phyloP scores from a whole-genome alignment of 1,140 invertebrate species.

The Tetramorium parvispinum region DNA sequence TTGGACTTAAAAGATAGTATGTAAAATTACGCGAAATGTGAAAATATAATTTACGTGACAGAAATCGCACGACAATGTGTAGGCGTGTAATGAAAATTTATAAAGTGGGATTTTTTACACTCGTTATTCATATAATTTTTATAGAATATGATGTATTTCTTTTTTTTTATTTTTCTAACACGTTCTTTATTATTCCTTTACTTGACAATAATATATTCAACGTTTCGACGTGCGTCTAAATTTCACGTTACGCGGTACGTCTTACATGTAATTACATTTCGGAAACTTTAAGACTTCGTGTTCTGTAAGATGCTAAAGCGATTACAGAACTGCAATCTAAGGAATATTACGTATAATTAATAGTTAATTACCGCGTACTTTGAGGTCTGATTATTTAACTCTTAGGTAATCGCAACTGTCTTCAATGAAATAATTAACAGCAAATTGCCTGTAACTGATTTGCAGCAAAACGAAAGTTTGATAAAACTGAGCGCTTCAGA shows the following conservation, averaged over 20 bases:
- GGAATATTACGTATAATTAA: background rate
- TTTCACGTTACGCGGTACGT: background rate
- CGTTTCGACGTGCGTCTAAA: background rate
- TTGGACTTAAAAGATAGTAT: background rate
- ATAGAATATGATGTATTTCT: background rate
- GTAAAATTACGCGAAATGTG: background rate
- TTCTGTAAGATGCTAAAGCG: background rate
- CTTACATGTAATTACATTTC: background rate
- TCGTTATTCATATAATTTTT: background rate
- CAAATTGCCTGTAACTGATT: background rate
- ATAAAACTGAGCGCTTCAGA: background rate
- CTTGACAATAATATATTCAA: background rate
- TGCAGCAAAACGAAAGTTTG: background rate
- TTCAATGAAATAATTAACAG: constrained; percentile 32
- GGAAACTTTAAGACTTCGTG: background rate
- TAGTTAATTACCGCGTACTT: constrained; percentile 22
- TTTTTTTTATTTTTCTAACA: background rate
- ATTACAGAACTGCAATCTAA: background rate
- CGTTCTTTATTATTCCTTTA: background rate
- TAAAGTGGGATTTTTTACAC: background rate
- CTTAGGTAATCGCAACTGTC: background rate
- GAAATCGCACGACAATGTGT: background rate
- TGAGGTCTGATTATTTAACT: background rate
- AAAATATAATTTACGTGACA: background rate
- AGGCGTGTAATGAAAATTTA: background rate